Base-by-base conservation (phyloP, 2,888 invertebrate genomes). In the Latrodectus hesperus region DNA sequence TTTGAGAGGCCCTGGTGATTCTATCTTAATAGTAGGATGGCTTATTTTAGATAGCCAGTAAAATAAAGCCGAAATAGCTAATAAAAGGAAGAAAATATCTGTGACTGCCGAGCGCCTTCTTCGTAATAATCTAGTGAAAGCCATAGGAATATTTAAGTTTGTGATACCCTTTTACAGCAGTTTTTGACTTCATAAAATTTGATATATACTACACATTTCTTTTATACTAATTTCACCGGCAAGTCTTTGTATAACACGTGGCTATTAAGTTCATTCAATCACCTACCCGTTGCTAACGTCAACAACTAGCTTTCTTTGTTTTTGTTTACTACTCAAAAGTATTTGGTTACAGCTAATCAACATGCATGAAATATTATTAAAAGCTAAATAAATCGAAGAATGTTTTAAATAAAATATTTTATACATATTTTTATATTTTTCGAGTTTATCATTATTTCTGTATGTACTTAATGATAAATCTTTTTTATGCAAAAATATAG, bases 11-110 rank as follows among this genome's bases (percentile, higher is more conserved):
- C 49, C n/a, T 49, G 67, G 11, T 17, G 77, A 55, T 60, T 74
- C 70, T 14, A 68, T 60, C 12, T 6, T 60, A 60, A 6, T 16
- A 22, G 55, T 14, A 53, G 38, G 51, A 3, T 16, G 52, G 52
- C 51, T 84, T 51, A 70, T 67, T 53, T 86, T 64, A 64, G 79
- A 77, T 11, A 86, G 67, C 89, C 89, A 89, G n/a, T 60, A 60
- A 60, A 0, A 60, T 60, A n/a, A 12, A 60, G 14, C 4, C 0
- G 14, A 16, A 16, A 60, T 60, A 60, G 60, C 60, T n/a, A n/a
- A 12, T 60, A 60, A 14, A 11, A 60, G 60, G 12, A n/a, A 12
- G 8, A 60, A 16, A 16, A 60, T 12, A 16, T 60, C n/a, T 60
- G n/a, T 16, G n/a, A 60, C n/a, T 16, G 60, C 60, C 14, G 60